Percentiles rank a stretch among this genome's conserved stretches.
Evolutionary conservation across 2,797 vertebrate genomes (phyloP).

Genomic region (Leptodactylus fallax): DNA sequence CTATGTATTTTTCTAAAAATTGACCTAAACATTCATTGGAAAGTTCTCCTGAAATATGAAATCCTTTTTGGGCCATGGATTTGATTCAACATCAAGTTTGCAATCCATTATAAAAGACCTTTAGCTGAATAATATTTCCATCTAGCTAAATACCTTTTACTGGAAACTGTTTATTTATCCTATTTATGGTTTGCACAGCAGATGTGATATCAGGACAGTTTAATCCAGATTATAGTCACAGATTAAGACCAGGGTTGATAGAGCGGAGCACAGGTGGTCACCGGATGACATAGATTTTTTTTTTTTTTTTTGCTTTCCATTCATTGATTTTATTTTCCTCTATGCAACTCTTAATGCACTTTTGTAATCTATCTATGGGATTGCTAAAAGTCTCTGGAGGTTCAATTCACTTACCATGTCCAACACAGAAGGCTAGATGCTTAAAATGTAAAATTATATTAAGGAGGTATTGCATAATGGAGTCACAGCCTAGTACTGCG

Average conservation of each 20-base stretch:
- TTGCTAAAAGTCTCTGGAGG: neutral
- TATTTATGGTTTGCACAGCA: conserved; percentile 59
- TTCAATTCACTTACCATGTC: conserved; percentile 7
- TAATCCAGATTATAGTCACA: conserved; percentile 58
- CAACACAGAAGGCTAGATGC: neutral
- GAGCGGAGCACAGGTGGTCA: conserved; percentile 38
- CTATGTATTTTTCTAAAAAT: too few relatives aligned
- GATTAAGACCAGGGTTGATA: conserved; percentile 62
- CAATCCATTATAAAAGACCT: conserved; percentile 9
- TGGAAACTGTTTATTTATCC: conserved; percentile 35
- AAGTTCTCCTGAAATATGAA: too few relatives aligned
- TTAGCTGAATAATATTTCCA: neutral
- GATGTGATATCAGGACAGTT: conserved; percentile 60
- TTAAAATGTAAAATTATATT: neutral
- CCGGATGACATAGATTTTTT: conserved; percentile 36
- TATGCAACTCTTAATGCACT: conserved; percentile 27
- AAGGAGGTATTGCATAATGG: neutral
- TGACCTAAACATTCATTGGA: too few relatives aligned
- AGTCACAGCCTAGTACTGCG: too few relatives aligned
- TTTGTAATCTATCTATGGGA: conserved; percentile 7
- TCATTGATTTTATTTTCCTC: conserved; percentile 6
- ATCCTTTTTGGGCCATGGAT: neutral
- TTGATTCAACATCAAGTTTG: neutral
- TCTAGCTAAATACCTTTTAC: conserved; percentile 36
- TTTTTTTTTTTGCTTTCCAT: neutral